Base-by-base conservation (phyloP, 2,888 invertebrate species). In the Agrotis puta region DNA sequence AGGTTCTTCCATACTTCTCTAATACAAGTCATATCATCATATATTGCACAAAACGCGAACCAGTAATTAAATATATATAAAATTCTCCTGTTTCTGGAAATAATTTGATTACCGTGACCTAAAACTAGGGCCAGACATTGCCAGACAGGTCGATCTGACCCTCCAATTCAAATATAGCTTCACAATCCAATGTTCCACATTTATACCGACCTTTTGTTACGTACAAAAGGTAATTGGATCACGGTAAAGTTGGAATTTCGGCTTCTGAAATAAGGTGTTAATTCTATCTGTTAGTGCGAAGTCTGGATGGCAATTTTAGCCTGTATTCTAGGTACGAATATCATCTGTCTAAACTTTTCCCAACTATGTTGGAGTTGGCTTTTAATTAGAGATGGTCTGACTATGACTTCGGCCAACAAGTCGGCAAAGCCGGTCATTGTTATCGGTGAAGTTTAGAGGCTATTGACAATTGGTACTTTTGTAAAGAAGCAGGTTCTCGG, bases 101-200 rank as follows among this genome's bases (percentile, higher is more conserved):
- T 63, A 63, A 63, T 20, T 70, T 16, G 5, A 54, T 16, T 22
- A 27, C 33, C 27, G 53, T 50, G 33, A 76, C 69, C 47, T 56
- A 14, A 5, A n/a, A 27, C 13, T 13, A 22, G n/a, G 27, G 59
- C 43, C 33, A 66, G 9, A 9, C 48, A 18, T 33, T 7, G n/a
- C n/a, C 50, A 56, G 63, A 69, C 59, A 58, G 58, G 11, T n/a
- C 58, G 59, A 59, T 24, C 50, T 18, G 18, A 33, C 53, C 53
- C 33, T 69, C 50, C 0, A 18, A 50, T 3, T 45, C 63, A 58
- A 47, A 75, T 75, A 75, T 75, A 76, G 53, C 69, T 54, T 11
- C 43, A 14, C 18, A 43, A 50, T 50, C 27, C 16, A 22, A 57
- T 53, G 33, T 33, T 18, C 58, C 9, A 63, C 39, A 53, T 74